Evolutionary conservation across 1,140 invertebrate genomes (phyloP).

Genomic region (Leptinotarsa defecta): DNA sequence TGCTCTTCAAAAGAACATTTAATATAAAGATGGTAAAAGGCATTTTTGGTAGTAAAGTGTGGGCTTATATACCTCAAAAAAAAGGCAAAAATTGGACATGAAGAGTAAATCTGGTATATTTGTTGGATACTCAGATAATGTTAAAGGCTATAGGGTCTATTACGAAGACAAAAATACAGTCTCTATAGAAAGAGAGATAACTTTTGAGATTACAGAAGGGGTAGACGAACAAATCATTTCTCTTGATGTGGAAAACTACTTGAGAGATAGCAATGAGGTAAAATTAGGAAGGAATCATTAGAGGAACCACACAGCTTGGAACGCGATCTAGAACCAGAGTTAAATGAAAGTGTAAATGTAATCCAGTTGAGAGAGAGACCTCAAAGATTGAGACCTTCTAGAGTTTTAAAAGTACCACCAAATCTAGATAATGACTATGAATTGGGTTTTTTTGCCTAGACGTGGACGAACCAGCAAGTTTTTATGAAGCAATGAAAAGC

Average conservation of each 20-base stretch:
- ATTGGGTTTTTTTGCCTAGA: background rate
- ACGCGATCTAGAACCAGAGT: too few species aligned
- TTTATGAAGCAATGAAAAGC: slow-evolving; percentile 16
- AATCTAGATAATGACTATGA: slow-evolving; percentile 17
- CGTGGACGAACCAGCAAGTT: slow-evolving; percentile 19
- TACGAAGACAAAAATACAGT: too few species aligned
- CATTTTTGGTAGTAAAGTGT: background rate
- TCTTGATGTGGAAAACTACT: slow-evolving; percentile 7
- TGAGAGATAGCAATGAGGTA: slow-evolving; percentile 4
- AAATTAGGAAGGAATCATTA: background rate
- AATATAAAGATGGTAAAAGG: slow-evolving; percentile 27
- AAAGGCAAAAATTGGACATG: too few species aligned
- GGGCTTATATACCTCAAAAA: too few species aligned
- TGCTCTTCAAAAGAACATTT: background rate
- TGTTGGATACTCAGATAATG: too few species aligned
- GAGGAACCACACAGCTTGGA: too few species aligned
- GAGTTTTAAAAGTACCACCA: too few species aligned
- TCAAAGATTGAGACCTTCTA: too few species aligned
- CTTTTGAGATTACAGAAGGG: background rate
- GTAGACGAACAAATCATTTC: slow-evolving; percentile 2
- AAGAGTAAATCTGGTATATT: too few species aligned
- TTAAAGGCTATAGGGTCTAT: too few species aligned
- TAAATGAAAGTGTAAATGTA: too few species aligned
- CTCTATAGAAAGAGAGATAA: slow-evolving; percentile 9
- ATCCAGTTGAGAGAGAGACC: too few species aligned